A percentile compares a stretch with the other conserved stretches of the same genome.
Conservation (phyloP, 1,140 invertebrate genomes). For the Drosophila carrolli region DNA sequence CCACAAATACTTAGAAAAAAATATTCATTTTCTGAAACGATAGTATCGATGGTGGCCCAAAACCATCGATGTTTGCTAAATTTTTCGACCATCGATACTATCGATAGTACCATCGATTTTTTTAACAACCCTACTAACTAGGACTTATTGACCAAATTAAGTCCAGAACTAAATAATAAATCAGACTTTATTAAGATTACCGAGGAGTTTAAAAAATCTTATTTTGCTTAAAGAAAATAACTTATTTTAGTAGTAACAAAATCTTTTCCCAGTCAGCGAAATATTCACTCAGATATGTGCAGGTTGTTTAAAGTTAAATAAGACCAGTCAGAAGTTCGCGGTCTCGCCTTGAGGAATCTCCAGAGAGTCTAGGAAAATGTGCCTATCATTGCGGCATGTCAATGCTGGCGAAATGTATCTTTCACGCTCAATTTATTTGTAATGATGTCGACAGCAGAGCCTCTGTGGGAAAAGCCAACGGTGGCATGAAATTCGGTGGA, state of each 20-base stretch:
- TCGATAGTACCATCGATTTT: no score
- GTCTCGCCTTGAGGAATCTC: constrained; percentile 12
- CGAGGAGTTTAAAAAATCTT: no score
- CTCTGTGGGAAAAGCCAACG: constrained; percentile 47
- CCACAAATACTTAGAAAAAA: no score
- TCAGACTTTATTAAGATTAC: no score
- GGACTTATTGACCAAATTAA: no score
- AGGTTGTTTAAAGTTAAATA: constrained; percentile 52
- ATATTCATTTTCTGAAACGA: no score
- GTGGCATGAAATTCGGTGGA: constrained; percentile 31
- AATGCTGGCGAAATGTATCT: constrained; percentile 72
- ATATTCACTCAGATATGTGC: neutral
- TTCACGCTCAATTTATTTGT: constrained; percentile 82
- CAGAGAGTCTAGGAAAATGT: constrained; percentile 22
- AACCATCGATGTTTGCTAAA: no score
- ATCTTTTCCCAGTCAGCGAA: neutral
- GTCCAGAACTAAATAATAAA: no score
- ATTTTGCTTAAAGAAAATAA: no score
- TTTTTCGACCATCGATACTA: no score
- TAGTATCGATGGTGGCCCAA: no score
- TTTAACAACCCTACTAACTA: no score
- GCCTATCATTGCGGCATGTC: constrained; percentile 65
- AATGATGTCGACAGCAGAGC: constrained; percentile 69
- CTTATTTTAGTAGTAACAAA: neutral
- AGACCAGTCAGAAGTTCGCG: neutral